phyloP scores from a whole-genome alignment of 2,888 invertebrate species.

The Pseudococcus viburni region DNA sequence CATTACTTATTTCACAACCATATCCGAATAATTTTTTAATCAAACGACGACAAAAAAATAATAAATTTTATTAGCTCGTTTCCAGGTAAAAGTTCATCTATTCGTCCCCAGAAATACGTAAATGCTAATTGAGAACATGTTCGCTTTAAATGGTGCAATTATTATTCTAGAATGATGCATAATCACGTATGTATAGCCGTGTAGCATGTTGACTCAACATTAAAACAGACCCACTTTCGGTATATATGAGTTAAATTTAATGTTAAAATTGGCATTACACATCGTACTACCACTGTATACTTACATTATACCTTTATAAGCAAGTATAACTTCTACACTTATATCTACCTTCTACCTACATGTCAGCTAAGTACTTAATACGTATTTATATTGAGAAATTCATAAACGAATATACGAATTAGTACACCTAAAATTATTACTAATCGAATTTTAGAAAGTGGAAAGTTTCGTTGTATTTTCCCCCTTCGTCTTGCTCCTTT shows the following conservation, averaged over 20 bases:
- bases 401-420: not conserved
- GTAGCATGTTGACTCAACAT: conserved; percentile 26
- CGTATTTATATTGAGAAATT: conserved; percentile 1
- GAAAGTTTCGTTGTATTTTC: conserved; percentile 15
- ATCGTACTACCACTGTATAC: not conserved
- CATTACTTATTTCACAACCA: not conserved
- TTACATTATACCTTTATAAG: not conserved
- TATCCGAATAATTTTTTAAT: conserved; percentile 15
- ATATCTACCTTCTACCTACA: not conserved
- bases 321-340: not conserved
- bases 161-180: conserved; percentile 18
- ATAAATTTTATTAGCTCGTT: conserved; percentile 33
- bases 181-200: not conserved
- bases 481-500: not conserved
- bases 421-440: not conserved
- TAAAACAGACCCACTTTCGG: conserved; percentile 13
- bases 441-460: conserved; percentile 40
- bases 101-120: not conserved
- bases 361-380: not conserved
- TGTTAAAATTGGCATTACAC: not conserved
- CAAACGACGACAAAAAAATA: not conserved
- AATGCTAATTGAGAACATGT: conserved; percentile 30
- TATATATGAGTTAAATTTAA: conserved; percentile 5
- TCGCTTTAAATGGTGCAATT: conserved; percentile 31
- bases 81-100: not conserved